These are phyloP conservation scores for Silurus meridionalis DNA, from an alignment of 2,113 vertebrate genomes.

Conservation along the genomic window DNA sequence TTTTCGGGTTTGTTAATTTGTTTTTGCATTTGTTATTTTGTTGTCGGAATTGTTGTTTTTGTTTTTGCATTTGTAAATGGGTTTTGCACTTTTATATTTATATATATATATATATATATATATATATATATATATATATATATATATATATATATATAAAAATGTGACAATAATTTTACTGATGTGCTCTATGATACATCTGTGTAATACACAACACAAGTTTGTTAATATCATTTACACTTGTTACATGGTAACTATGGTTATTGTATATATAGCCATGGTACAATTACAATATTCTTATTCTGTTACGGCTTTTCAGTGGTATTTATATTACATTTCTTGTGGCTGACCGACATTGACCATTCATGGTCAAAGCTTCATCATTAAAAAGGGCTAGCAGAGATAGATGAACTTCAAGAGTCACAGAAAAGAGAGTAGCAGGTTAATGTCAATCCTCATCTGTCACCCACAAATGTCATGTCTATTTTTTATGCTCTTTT, in stretches of 20 bases:
- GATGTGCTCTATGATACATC: too few species aligned
- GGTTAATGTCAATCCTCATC: conserved; percentile 9
- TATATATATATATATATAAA: too few species aligned
- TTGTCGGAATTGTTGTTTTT: too few species aligned
- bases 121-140: too few species aligned
- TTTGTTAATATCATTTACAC: too few species aligned
- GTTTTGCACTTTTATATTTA: too few species aligned
- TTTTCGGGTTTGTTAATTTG: too few species aligned
- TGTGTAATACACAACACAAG: too few species aligned
- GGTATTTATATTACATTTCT: not conserved
- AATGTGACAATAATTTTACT: not conserved
- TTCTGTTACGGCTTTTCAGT: not conserved
- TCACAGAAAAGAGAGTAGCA: conserved; percentile 4
- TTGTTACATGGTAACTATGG: not conserved
- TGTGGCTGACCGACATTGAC: not conserved
- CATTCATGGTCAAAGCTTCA: not conserved
- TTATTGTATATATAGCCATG: not conserved
- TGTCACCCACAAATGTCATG: conserved; percentile 45
- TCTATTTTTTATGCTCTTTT: conserved; percentile 41
- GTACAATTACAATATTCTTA: not conserved
- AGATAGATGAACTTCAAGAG: conserved; percentile 7
- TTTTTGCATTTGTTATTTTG: too few species aligned
- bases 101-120: too few species aligned
- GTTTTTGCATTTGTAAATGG: too few species aligned
- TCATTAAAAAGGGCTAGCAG: not conserved